These are phyloP conservation scores for Anorthoa munda DNA, from an alignment of 2,888 invertebrate species.

Conservation along the genomic window DNA sequence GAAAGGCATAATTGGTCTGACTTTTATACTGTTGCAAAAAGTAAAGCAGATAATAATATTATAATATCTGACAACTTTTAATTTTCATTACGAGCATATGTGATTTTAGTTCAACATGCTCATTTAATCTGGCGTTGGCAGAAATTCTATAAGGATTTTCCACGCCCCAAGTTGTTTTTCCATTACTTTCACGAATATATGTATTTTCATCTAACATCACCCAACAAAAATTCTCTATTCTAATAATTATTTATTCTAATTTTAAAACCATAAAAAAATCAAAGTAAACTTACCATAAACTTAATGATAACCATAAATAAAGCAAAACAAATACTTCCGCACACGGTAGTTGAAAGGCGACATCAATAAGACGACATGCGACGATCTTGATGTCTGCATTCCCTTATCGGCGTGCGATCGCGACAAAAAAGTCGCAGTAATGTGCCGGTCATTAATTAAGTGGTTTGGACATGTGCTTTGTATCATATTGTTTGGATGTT, in stretches of 20 bases:
- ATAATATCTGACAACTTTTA: too few relatives aligned
- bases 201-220: not conserved
- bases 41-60: not conserved
- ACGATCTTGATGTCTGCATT: conserved; percentile 87
- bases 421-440: conserved; percentile 78
- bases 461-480: conserved; percentile 62
- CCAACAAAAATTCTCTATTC: too few relatives aligned
- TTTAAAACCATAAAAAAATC: not conserved
- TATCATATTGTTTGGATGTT: conserved; percentile 58
- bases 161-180: not conserved
- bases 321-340: conserved; percentile 72
- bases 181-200: not conserved
- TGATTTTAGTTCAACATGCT: not conserved
- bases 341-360: conserved; percentile 84
- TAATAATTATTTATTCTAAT: too few relatives aligned
- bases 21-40: conserved; percentile 4
- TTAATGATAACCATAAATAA: conserved; percentile 56
- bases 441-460: conserved; percentile 86
- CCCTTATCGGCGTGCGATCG: conserved; percentile 73
- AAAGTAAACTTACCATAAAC: conserved; percentile 10
- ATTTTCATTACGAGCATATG: too few relatives aligned
- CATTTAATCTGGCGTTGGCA: not conserved
- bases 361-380: conserved; percentile 80
- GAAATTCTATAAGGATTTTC: not conserved
- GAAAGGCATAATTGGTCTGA: not conserved